Percentiles rank a stretch among this genome's conserved stretches.
Conservation (phyloP, 2,888 invertebrate species). For the Rhagonycha fulva region DNA sequence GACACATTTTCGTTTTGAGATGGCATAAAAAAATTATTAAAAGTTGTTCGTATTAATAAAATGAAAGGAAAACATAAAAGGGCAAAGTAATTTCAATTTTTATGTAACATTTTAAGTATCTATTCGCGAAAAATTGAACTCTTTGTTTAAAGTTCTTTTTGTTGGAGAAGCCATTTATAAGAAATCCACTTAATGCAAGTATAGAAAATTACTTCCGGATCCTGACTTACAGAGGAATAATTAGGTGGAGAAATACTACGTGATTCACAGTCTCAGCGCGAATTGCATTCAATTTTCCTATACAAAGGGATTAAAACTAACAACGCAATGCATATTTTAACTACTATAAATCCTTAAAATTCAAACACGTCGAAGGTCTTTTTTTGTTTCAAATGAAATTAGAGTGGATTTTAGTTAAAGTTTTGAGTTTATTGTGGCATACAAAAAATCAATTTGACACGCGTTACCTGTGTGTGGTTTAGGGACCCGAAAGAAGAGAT, state of each 20-base stretch:
- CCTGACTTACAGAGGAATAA: conserved; percentile 6
- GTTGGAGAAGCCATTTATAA: conserved; percentile 7
- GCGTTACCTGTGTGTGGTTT: neutral
- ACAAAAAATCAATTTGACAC: neutral
- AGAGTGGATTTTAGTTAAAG: neutral
- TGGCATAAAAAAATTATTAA: neutral
- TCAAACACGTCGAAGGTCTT: neutral
- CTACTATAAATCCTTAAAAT: neutral
- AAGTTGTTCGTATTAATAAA: neutral
- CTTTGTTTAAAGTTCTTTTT: neutral
- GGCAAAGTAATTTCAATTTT: neutral
- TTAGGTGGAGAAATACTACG: conserved; percentile 7
- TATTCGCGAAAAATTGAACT: neutral
- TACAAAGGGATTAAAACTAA: conserved; percentile 7
- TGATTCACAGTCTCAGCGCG: neutral
- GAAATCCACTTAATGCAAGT: neutral
- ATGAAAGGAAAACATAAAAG: neutral
- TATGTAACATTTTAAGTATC: neutral
- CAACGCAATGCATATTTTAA: conserved; percentile 1
- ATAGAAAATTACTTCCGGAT: conserved; percentile 17
- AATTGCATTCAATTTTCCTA: neutral
- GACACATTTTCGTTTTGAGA: neutral
- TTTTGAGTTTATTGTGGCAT: neutral
- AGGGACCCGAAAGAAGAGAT: neutral
- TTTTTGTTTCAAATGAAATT: neutral